These are phyloP conservation scores for Erpobdella octoculata DNA, from an alignment of 2,888 invertebrate species.

Conservation along the genomic window DNA sequence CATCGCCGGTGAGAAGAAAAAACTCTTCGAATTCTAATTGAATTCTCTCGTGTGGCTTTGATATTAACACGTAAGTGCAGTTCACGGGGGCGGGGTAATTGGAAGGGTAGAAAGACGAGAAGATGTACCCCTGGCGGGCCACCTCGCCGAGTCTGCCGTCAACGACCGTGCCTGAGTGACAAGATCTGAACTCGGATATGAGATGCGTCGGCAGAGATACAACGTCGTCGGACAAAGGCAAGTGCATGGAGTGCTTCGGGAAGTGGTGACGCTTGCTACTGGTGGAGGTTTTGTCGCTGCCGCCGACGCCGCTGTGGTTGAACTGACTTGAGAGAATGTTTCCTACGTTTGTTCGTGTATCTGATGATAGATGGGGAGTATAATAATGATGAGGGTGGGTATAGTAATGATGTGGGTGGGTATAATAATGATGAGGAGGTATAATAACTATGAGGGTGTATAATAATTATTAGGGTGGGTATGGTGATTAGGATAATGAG, in stretches of 20 bases:
- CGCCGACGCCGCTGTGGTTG: too few species aligned
- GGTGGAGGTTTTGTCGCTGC: neutral
- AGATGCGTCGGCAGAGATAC: neutral
- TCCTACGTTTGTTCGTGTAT: too few species aligned
- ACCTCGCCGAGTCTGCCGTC: neutral
- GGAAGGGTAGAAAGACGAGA: neutral
- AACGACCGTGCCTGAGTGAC: neutral
- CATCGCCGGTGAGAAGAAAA: neutral
- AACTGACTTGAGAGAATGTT: too few species aligned
- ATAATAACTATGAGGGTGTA: too few species aligned
- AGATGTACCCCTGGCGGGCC: constrained; percentile 5
- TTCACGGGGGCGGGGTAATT: neutral
- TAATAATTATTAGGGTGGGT: too few species aligned
- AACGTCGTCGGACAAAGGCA: neutral
- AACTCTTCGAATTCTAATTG: neutral
- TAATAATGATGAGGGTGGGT: too few species aligned
- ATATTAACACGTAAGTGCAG: neutral
- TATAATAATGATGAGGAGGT: too few species aligned
- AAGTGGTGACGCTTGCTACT: neutral
- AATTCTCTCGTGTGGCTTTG: neutral
- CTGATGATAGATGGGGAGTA: too few species aligned
- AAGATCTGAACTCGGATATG: neutral
- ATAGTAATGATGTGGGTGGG: too few species aligned
- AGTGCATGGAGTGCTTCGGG: neutral
- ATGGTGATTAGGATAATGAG: too few species aligned